Percentiles rank a stretch among this genome's conserved stretches.
These are phyloP conservation scores for Euplexia lucipara DNA, from an alignment of 2,888 invertebrate species.

Conservation along the genomic window DNA sequence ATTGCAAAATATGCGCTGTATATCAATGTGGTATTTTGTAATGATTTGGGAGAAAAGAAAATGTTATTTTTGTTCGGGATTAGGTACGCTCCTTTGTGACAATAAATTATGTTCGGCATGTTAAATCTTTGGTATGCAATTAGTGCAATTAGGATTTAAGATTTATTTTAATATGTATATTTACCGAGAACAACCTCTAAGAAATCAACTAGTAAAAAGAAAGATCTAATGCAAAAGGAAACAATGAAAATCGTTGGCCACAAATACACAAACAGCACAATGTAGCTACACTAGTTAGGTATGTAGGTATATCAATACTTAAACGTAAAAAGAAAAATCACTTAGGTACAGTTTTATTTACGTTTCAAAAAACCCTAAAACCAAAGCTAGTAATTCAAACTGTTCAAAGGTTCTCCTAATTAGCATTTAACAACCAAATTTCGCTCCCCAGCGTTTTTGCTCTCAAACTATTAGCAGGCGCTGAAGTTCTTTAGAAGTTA, in stretches of 20 bases:
- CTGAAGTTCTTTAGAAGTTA: slow-evolving; percentile 44
- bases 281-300: not conserved
- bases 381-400: slow-evolving; percentile 28
- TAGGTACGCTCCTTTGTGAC: slow-evolving; percentile 5
- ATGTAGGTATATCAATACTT: too few relatives aligned
- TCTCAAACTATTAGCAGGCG: slow-evolving; percentile 54
- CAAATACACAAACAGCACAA: too few relatives aligned
- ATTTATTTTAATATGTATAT: too few relatives aligned
- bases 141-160: too few relatives aligned
- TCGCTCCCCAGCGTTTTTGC: slow-evolving; percentile 31
- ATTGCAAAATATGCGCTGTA: slow-evolving; percentile 56
- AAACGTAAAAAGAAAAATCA: slow-evolving; percentile 7
- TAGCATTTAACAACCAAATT: slow-evolving; percentile 43
- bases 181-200: too few relatives aligned
- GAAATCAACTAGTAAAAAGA: too few relatives aligned
- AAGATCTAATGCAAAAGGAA: not conserved
- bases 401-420: slow-evolving; percentile 39
- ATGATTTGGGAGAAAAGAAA: slow-evolving; percentile 40
- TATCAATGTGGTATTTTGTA: slow-evolving; percentile 49
- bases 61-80: slow-evolving; percentile 18
- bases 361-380: slow-evolving; percentile 11
- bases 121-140: too few relatives aligned
- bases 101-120: not conserved
- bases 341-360: slow-evolving; percentile 5
- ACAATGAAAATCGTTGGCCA: not conserved